Evolutionary conservation across 35 echinoderm and acorn worm species (phyloP).

Genomic region (Antedon bifida): DNA sequence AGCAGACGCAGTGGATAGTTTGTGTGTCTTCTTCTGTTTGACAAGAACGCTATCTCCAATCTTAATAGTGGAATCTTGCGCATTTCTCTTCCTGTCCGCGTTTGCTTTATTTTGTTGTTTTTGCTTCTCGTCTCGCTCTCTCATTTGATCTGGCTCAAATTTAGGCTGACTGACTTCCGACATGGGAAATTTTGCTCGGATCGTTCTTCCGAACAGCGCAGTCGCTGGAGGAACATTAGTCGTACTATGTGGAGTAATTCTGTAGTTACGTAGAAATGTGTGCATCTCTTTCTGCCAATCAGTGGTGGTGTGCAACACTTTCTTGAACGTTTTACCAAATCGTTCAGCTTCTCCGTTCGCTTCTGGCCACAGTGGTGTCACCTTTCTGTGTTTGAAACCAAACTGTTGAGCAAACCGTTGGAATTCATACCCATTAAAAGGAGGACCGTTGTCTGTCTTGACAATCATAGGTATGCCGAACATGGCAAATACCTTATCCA

Average conservation of each 20-base stretch:
- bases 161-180: background rate
- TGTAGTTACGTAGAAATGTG: conserved; percentile 46
- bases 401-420: conserved; percentile 37
- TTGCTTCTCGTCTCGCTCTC: background rate
- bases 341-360: conserved; percentile 64
- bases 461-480: conserved; percentile 34
- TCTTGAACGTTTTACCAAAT: conserved; percentile 64
- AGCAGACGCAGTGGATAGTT: background rate
- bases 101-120: background rate
- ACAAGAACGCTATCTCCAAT: background rate
- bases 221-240: conserved; percentile 44
- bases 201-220: conserved; percentile 18
- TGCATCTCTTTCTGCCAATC: conserved; percentile 61
- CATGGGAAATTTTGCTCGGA: conserved; percentile 17
- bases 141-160: background rate
- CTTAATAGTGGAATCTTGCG: background rate
- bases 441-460: conserved; percentile 46
- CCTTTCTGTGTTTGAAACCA: conserved; percentile 53
- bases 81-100: background rate
- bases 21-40: background rate
- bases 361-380: conserved; percentile 52
- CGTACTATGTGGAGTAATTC: conserved; percentile 49
- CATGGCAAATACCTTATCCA: conserved; percentile 48
- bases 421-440: conserved; percentile 55
- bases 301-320: conserved; percentile 33